Conservation (phyloP, 2,888 invertebrate genomes). For the Andrena chrysosceles region DNA sequence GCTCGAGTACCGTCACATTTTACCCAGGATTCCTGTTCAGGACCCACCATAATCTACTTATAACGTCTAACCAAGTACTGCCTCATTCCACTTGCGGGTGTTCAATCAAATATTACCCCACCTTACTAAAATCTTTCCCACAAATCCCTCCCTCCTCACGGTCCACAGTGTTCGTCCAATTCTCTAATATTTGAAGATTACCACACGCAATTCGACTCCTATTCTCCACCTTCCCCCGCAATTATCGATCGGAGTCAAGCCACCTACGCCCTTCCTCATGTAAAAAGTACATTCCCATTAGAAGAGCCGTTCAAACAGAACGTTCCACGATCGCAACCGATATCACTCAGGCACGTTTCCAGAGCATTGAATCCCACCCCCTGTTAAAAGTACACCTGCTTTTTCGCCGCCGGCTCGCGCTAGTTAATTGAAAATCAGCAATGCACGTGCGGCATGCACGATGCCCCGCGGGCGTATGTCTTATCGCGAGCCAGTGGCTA, state of each 20-base stretch:
- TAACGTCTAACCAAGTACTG: neutral
- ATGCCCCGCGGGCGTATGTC: conserved; percentile 12
- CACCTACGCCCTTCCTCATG: neutral
- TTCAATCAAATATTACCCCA: neutral
- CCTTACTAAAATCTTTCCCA: neutral
- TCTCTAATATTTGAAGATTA: neutral
- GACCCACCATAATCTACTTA: neutral
- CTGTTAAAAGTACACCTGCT: neutral
- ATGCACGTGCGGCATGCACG: neutral
- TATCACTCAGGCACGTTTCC: neutral
- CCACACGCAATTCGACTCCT: neutral
- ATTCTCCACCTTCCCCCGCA: neutral
- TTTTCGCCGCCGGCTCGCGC: conserved; percentile 2
- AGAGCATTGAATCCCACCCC: neutral
- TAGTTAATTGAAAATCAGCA: conserved; percentile 49
- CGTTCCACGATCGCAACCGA: neutral
- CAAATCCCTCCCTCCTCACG: no score
- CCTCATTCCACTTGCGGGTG: no score
- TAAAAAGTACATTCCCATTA: neutral
- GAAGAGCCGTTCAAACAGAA: neutral
- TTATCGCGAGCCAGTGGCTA: conserved; percentile 21
- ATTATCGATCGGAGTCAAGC: neutral
- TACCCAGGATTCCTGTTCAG: neutral
- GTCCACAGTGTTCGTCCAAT: no score
- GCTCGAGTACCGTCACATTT: neutral